A percentile compares a stretch with the other conserved stretches of the same genome.
Conservation (phyloP, 2,797 vertebrate species). For the Naso thynnoides region DNA sequence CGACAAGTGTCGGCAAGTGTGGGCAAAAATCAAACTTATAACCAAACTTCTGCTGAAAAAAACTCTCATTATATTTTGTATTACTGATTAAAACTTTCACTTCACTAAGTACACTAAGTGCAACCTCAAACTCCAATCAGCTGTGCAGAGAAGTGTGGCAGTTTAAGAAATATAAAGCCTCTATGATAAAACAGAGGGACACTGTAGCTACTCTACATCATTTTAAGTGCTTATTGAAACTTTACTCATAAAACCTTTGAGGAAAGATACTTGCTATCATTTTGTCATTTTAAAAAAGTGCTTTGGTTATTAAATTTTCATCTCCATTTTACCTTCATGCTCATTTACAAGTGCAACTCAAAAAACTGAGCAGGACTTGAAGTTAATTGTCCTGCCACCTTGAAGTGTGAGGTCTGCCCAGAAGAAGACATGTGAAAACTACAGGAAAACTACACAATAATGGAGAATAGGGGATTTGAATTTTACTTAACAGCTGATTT, state of each 20-base stretch:
- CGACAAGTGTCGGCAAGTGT: neutral
- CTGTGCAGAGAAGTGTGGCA: neutral
- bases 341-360: conserved; percentile 17
- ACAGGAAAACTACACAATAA: neutral
- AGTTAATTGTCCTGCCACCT: conserved; percentile 25
- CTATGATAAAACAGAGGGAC: neutral
- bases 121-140: conserved; percentile 16
- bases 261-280: neutral
- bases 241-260: neutral
- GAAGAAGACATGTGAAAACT: conserved; percentile 17
- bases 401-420: conserved; percentile 10
- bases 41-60: conserved; percentile 17
- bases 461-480: neutral
- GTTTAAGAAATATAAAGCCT: neutral
- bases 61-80: neutral
- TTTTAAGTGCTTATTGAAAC: neutral
- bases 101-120: conserved; percentile 29
- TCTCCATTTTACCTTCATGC: conserved; percentile 14
- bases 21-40: too few relatives aligned
- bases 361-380: conserved; percentile 15
- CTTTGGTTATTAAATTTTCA: neutral
- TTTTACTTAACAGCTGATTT: neutral
- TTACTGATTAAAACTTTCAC: conserved; percentile 7
- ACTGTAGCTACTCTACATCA: neutral
- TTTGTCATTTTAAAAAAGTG: neutral